Percentiles rank a stretch among this genome's conserved stretches.
phyloP scores from a whole-genome alignment of 2,888 invertebrate genomes.

The Tetragnatha montana region DNA sequence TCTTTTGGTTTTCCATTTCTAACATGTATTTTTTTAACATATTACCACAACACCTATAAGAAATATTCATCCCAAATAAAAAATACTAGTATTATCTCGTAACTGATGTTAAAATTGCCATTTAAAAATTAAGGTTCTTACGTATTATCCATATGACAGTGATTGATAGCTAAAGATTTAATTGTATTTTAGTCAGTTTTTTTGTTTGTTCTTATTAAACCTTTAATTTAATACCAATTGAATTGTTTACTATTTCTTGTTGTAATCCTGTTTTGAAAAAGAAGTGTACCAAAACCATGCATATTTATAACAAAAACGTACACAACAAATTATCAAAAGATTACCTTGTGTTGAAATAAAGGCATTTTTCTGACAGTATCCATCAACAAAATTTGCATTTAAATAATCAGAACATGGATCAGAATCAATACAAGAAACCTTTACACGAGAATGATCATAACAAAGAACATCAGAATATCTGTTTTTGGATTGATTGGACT shows the following conservation, averaged over 20 bases:
- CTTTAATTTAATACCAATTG: no score
- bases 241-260: no score
- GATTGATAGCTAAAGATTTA: no score
- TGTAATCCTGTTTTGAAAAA: slow-evolving; percentile 13
- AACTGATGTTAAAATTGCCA: no score
- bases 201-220: no score
- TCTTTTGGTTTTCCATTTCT: no score
- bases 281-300: not conserved
- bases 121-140: not conserved
- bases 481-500: slow-evolving; percentile 76
- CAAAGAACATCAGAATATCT: slow-evolving; percentile 95
- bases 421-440: slow-evolving; percentile 78
- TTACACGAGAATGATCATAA: slow-evolving; percentile 95
- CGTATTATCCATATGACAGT: no score
- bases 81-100: no score
- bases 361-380: slow-evolving; percentile 97
- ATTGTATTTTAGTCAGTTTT: no score
- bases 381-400: slow-evolving; percentile 98
- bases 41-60: no score
- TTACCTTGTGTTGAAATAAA: slow-evolving; percentile 98
- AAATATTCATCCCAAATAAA: not conserved
- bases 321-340: not conserved
- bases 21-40: no score
- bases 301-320: no score
- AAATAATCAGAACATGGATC: slow-evolving; percentile 88